Evolutionary conservation across 2,888 invertebrate species (phyloP), one percentile per base, ranked within the genome.

Genomic region (Microchrysa polita): DNA sequence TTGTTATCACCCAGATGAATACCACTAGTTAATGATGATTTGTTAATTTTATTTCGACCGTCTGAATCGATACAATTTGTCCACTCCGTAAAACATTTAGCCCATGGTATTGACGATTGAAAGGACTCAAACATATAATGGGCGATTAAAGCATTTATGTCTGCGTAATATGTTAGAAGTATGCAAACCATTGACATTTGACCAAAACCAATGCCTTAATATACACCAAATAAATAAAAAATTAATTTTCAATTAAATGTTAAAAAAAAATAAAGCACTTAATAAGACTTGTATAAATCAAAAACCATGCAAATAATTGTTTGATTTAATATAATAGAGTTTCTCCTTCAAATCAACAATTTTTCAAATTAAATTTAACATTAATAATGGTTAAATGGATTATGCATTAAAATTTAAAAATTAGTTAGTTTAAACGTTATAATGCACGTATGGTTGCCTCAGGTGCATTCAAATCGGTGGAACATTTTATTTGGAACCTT

Each of bases 121-220:
- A 91, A 91, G 22, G 91, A 91, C 74, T 87, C 86, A 74, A 88
- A 81, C 77, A 91, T 85, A 81, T 90, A 91, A 79, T 86, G 88
- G 40, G 89, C 81, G 16, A 89, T 88, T 73, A 91, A 79, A 1
- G 89, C 89, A 88, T 89, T 89, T 53, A 89, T 77, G 1, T 88
- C 87, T 76, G 89, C 88, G 81, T 91, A 91, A 80, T 91, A 91
- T 34, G 89, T 88, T 57, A 87, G 87, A 40, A 91, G 87, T 72
- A 87, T 85, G 69, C 85, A 83, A 52, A 87, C 86, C 72, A 87
- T 86, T 52, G 88, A 80, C 22, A 86, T 80, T 78, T 89, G 87
- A 12, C 88, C 89, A 77, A 84, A 85, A 73, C 88, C 89, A 76
- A 89, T 83, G 79, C 89, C 89, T 89, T 82, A 48, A 10, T 48